A percentile compares a stretch with the other conserved stretches of the same genome.
These are phyloP conservation scores for Neotoma lepida DNA, from an alignment of 2,113 vertebrate species.

Conservation along the genomic window DNA sequence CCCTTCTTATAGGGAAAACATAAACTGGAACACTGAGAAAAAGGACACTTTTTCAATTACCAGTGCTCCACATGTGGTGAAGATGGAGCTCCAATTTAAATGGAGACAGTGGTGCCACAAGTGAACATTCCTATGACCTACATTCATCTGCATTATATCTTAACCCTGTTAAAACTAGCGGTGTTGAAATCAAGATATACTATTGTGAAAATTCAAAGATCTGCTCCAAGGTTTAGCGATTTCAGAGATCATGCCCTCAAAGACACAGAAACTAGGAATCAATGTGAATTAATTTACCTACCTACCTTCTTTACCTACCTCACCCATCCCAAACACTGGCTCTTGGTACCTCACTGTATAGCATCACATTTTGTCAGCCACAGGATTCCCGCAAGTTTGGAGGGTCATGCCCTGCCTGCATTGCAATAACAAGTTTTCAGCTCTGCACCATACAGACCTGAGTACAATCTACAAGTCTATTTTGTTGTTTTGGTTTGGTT, in stretches of 20 bases:
- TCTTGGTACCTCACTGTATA: background rate
- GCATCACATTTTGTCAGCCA: background rate
- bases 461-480: background rate
- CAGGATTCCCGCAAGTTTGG: background rate
- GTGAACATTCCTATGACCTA: background rate
- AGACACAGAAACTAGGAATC: background rate
- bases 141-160: background rate
- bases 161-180: background rate
- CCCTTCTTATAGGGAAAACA: background rate
- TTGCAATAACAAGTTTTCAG: background rate
- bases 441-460: background rate
- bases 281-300: background rate
- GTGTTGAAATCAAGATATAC: background rate
- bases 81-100: background rate
- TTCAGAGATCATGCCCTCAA: background rate
- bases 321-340: too few relatives aligned
- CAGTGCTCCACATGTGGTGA: fast-evolving
- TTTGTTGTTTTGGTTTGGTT: background rate
- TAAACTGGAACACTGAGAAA: background rate
- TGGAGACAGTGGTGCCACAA: background rate
- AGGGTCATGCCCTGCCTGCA: background rate
- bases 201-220: background rate
- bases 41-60: background rate
- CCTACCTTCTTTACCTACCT: background rate
- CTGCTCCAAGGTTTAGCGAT: background rate